Conservation (phyloP, 2,797 vertebrate genomes). For the Poeciliopsis presidionis region DNA sequence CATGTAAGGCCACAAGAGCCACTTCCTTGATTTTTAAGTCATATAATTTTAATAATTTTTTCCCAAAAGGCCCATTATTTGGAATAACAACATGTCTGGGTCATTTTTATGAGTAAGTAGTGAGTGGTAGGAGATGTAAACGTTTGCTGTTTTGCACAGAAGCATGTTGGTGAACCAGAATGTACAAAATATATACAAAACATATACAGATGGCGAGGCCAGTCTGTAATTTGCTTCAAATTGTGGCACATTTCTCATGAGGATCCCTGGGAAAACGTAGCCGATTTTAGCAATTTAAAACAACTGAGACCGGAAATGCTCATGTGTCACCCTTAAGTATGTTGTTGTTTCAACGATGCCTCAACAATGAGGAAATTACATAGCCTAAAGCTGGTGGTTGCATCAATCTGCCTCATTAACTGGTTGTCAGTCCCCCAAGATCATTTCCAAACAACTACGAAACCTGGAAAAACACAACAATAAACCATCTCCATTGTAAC, state of each 20-base stretch:
- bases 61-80: background rate
- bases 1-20: background rate
- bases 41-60: background rate
- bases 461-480: background rate
- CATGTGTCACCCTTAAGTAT: background rate
- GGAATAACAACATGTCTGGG: background rate
- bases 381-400: background rate
- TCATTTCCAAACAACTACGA: background rate
- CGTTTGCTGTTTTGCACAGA: background rate
- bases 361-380: background rate
- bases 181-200: constrained; percentile 1
- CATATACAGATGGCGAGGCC: background rate
- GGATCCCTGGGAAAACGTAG: background rate
- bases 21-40: background rate
- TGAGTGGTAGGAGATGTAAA: background rate
- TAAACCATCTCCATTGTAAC: background rate
- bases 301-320: background rate
- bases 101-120: background rate
- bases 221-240: background rate
- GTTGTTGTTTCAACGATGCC: background rate
- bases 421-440: background rate
- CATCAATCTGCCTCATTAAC: background rate
- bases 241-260: background rate
- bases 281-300: background rate
- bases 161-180: background rate